Evolutionary conservation across 2,797 vertebrate genomes (phyloP).

Genomic region (Gymnoscopelus microlampas): DNA sequence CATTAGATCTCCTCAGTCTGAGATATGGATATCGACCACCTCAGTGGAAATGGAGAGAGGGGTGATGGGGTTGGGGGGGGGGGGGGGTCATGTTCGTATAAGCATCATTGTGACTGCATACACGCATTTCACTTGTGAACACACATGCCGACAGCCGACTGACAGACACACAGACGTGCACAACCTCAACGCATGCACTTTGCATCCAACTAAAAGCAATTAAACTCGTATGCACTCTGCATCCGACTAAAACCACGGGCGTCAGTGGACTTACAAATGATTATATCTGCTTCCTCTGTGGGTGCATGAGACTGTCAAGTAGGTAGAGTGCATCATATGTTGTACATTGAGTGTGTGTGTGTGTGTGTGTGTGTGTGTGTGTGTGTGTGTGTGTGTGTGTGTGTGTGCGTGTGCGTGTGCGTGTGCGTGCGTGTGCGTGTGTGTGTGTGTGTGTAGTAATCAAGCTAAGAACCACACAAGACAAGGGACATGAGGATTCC

Average conservation of each 20-base stretch:
- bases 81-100: constrained; percentile 54
- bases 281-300: constrained; percentile 1
- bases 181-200: background rate
- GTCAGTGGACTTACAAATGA: constrained; percentile 18
- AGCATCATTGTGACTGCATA: constrained; percentile 28
- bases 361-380: background rate
- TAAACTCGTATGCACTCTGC: constrained; percentile 23
- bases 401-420: constrained; percentile 21
- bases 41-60: constrained; percentile 59
- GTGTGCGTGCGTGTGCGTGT: constrained; percentile 11
- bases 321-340: constrained; percentile 7
- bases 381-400: constrained; percentile 10
- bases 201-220: background rate
- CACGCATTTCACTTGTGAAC: constrained; percentile 2
- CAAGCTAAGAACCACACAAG: background rate
- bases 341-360: background rate
- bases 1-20: constrained; percentile 66
- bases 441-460: constrained; percentile 22
- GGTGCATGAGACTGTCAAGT: constrained; percentile 11
- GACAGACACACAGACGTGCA: constrained; percentile 23
- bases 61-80: constrained; percentile 19
- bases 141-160: background rate
- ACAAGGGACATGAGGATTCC: too few species aligned
- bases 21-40: constrained; percentile 77
- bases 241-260: constrained; percentile 32